Evolutionary conservation across 1,140 invertebrate species (phyloP).

Genomic region (Hyposmocoma kahamanoa): DNA sequence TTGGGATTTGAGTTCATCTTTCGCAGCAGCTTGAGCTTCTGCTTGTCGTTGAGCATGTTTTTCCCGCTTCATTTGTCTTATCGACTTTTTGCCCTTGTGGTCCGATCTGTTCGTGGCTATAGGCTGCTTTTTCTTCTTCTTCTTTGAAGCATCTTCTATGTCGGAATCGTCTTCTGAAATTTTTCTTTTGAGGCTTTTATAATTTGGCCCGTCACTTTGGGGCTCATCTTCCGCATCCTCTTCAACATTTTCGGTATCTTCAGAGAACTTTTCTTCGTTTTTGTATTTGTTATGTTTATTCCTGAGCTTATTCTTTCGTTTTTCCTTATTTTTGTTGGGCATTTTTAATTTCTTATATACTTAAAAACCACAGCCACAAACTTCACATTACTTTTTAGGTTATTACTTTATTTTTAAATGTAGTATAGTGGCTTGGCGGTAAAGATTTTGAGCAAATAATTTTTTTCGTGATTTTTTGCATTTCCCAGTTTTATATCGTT

Average conservation of each 20-base stretch:
- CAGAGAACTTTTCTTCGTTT: neutral
- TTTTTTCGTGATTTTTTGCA: no score
- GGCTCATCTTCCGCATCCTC: neutral
- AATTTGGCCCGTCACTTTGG: neutral
- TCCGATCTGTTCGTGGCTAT: constrained; percentile 23
- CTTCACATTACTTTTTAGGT: neutral
- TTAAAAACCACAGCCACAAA: no score
- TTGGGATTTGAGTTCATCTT: constrained; percentile 66
- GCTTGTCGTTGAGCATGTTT: constrained; percentile 56
- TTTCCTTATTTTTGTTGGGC: neutral
- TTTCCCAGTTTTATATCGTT: no score
- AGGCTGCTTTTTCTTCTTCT: constrained; percentile 52
- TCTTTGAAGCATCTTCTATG: constrained; percentile 34
- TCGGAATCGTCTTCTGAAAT: constrained; percentile 33
- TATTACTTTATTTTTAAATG: neutral
- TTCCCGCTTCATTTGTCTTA: constrained; percentile 65
- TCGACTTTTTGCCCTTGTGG: constrained; percentile 64
- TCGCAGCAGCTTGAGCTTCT: constrained; percentile 43
- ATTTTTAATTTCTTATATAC: neutral
- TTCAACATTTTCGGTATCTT: neutral
- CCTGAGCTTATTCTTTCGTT: no score
- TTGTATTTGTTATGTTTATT: neutral
- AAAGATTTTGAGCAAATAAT: no score
- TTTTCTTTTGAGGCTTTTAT: constrained; percentile 9
- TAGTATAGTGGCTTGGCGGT: no score